phyloP scores from a whole-genome alignment of 2,113 vertebrate genomes.

The Hydropotes inermis region DNA sequence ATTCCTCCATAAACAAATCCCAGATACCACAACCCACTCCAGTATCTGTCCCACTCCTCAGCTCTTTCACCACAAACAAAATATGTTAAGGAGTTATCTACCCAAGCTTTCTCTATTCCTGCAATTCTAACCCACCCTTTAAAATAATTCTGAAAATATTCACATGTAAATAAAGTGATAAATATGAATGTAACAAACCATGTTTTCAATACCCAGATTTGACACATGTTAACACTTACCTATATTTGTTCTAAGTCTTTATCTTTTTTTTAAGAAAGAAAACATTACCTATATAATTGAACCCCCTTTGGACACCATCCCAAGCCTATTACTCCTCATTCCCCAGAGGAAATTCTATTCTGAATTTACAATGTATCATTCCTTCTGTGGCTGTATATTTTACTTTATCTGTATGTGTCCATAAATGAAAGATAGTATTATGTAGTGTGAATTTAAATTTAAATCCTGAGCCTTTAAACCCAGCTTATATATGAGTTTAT shows the following conservation, averaged over 20 bases:
- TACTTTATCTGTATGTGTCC: not conserved
- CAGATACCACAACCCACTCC: not conserved
- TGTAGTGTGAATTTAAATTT: not conserved
- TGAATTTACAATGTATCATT: not conserved
- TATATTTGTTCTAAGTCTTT: not conserved
- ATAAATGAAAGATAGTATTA: not conserved
- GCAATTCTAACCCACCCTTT: not conserved
- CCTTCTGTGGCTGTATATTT: not conserved
- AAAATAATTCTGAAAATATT: conserved; percentile 17
- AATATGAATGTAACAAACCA: not conserved
- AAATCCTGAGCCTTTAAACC: not conserved
- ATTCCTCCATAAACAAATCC: not conserved
- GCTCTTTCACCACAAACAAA: not conserved
- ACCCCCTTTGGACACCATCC: conserved; percentile 1
- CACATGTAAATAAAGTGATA: conserved; percentile 37
- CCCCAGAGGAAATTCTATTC: not conserved
- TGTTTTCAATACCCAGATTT: not conserved
- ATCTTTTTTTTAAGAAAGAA: conserved; percentile 36
- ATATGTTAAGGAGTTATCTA: not conserved
- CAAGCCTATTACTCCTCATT: conserved; percentile 16
- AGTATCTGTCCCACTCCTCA: not conserved
- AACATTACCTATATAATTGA: conserved; percentile 18
- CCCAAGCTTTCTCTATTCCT: not conserved
- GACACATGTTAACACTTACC: conserved; percentile 57
- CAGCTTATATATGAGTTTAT: not conserved